Conservation (phyloP, 2,797 vertebrate genomes). For the Knipowitschia caucasica region DNA sequence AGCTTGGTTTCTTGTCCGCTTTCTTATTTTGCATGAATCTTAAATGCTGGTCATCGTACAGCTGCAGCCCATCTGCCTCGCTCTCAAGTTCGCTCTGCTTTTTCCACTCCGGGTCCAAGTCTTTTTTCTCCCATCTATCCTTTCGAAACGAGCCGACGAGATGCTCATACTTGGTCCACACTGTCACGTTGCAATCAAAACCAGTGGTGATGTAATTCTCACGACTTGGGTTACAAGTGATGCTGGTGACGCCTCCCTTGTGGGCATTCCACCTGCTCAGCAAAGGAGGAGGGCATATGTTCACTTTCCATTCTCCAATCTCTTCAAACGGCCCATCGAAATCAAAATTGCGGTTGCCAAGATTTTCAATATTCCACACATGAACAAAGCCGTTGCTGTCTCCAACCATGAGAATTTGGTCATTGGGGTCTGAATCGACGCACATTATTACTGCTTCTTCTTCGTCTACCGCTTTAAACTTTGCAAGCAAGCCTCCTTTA, state of each 20-base stretch:
- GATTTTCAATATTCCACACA: constrained; percentile 12
- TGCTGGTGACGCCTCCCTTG: too few species aligned
- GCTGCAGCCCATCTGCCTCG: not conserved
- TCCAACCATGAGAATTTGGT: not conserved
- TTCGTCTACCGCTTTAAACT: constrained; percentile 9
- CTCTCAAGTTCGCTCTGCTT: not conserved
- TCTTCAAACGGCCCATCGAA: constrained; percentile 1
- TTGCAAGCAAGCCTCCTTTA: not conserved
- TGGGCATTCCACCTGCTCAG: too few species aligned
- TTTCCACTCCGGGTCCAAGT: not conserved
- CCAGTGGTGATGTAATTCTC: constrained; percentile 7
- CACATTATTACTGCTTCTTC: not conserved
- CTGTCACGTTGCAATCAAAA: not conserved
- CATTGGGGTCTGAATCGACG: not conserved
- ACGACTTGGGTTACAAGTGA: not conserved
- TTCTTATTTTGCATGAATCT: not conserved
- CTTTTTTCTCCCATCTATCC: too few species aligned
- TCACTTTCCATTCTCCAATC: too few species aligned
- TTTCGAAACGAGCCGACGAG: constrained; percentile 6
- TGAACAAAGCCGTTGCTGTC: too few species aligned
- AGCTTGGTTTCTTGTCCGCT: not conserved
- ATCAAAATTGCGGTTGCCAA: not conserved
- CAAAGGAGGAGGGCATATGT: too few species aligned
- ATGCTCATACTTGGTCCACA: constrained; percentile 8
- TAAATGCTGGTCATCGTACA: not conserved